Conservation (phyloP, 2,797 vertebrate genomes). For the Scolopax bukidnonensis region DNA sequence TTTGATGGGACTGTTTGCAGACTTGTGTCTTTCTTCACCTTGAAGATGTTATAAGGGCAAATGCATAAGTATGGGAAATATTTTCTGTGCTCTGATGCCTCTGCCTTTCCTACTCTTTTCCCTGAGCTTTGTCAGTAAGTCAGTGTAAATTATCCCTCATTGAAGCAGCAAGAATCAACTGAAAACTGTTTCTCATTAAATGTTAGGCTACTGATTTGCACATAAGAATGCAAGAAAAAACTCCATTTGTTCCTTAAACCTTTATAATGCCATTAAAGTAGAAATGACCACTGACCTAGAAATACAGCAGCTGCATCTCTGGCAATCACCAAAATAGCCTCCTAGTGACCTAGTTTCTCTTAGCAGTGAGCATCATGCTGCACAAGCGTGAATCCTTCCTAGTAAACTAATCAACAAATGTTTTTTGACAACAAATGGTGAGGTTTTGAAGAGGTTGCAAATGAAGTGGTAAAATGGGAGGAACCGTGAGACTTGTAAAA, state of each 20-base stretch:
- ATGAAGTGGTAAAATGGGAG: background rate
- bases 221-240: background rate
- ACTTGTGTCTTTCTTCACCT: background rate
- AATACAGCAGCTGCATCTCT: conserved; percentile 8
- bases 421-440: background rate
- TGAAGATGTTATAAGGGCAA: background rate
- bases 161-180: accelerated
- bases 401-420: background rate
- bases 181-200: background rate
- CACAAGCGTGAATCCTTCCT: background rate
- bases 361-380: background rate
- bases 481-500: accelerated
- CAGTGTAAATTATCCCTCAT: background rate
- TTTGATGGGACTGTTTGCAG: background rate
- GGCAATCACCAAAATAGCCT: background rate
- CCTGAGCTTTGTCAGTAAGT: background rate
- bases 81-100: background rate
- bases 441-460: background rate
- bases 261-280: background rate
- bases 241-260: background rate
- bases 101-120: background rate
- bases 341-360: conserved; percentile 52
- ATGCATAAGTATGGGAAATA: background rate
- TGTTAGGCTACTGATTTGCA: background rate
- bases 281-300: conserved; percentile 57